Base-by-base conservation (phyloP, 2,888 invertebrate species). In the Zhuqinia jingwanae region DNA sequence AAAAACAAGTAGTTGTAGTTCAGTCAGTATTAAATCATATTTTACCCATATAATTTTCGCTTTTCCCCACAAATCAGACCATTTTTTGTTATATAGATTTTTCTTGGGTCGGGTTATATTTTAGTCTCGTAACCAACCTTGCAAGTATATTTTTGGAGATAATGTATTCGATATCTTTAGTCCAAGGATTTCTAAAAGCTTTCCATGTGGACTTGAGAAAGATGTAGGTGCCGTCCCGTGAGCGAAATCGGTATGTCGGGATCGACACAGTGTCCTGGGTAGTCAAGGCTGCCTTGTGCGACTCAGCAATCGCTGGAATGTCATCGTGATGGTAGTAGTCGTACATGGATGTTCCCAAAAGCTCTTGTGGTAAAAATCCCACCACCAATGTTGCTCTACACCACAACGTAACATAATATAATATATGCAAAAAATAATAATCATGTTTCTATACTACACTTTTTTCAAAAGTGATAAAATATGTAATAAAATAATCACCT, bases 161-260 rank as follows among this genome's bases (percentile, higher is more conserved):
- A 89, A 98, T 94, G 92, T 96, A 97, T 92, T 98, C 98, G 88
- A 97, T 95, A 92, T 98, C 98, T 93, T 97, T 97, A 0, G 98
- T 98, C 98, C 98, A 98, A 0, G 98, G 98, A 93, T 98, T 98
- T 91, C 95, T 95, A 92, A 98, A 98, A 0, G 96, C 95, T 91
- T 96, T 97, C 95, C 97, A 97, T 92, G 96, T 96, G 88, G 97
- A 97, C 91, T 96, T 95, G 17, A 98, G 92, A 78, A 94, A 94
- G 3, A 95, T 94, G 91, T 95, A 96, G 2, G 94, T 93, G 77
- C 96, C 96, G 91, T 96, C 95, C 92, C 97, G 97, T 60, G 95
- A 95, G 85, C 96, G 94, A 93, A 97, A 97, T 89, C 95, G 94
- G 92, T 97, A 97, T 0, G 95, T 93, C 93, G 95, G 94, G 0